phyloP scores from a whole-genome alignment of 1,140 invertebrate species.

The Panonychus citri region DNA sequence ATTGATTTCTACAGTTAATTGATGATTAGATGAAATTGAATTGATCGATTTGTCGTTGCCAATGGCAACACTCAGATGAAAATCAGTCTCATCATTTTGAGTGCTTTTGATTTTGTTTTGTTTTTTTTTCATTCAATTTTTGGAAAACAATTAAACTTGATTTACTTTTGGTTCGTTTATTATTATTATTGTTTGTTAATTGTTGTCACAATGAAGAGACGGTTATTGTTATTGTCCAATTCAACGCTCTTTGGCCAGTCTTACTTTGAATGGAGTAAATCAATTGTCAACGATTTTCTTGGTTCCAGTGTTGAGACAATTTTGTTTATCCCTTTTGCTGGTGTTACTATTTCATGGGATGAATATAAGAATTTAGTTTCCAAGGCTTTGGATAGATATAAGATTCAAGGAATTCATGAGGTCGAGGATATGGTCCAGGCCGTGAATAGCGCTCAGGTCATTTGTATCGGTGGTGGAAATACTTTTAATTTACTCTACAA shows the following conservation, averaged over 20 bases:
- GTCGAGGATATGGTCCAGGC: conserved; percentile 29
- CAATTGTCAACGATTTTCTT: conserved; percentile 2
- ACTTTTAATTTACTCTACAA: conserved; percentile 44
- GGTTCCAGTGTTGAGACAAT: conserved; percentile 31
- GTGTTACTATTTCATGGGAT: conserved; percentile 31
- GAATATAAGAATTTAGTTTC: conserved; percentile 33
- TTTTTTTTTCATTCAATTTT: no score
- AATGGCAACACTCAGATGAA: no score
- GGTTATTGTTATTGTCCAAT: conserved; percentile 6
- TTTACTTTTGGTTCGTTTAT: no score
- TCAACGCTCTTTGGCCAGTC: not conserved
- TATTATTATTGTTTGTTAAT: no score
- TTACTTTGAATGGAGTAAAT: conserved; percentile 2
- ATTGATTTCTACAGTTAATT: no score
- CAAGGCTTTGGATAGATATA: conserved; percentile 18
- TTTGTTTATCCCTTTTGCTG: conserved; percentile 52
- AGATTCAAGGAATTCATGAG: conserved; percentile 37
- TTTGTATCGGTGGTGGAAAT: conserved; percentile 53
- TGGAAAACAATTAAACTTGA: no score
- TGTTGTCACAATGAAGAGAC: not conserved
- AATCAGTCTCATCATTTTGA: no score
- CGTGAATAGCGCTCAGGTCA: conserved; percentile 36
- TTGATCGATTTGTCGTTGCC: no score
- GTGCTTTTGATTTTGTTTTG: no score
- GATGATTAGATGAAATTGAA: no score